Conservation (phyloP, 2,113 vertebrate genomes). For the Phocoena sinus region DNA sequence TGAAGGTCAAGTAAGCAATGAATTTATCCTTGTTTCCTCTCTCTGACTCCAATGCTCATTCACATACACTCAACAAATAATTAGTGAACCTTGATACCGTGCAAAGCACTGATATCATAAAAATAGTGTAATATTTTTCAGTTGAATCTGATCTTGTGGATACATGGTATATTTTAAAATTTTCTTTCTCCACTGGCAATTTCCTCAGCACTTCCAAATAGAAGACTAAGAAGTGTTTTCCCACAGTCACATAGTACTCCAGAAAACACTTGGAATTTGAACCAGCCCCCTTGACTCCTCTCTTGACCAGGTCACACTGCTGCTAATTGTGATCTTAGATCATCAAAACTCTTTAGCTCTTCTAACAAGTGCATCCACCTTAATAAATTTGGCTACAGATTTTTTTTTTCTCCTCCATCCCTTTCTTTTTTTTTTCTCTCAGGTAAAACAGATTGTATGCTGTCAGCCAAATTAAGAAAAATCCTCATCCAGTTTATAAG, state of each 20-base stretch:
- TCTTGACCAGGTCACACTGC: background rate
- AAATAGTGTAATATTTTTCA: background rate
- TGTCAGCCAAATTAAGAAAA: background rate
- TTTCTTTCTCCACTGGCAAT: background rate
- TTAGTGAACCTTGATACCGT: background rate
- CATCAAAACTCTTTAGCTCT: background rate
- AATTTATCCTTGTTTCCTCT: background rate
- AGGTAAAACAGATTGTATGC: background rate
- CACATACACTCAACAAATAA: background rate
- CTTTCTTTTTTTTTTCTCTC: background rate
- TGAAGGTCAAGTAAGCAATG: background rate
- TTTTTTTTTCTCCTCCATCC: background rate
- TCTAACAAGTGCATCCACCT: background rate
- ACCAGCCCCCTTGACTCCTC: background rate
- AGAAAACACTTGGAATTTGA: background rate
- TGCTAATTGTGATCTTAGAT: background rate
- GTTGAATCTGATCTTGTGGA: background rate
- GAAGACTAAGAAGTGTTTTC: background rate
- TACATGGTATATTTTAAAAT: background rate
- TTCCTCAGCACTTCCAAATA: background rate
- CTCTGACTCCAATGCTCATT: background rate
- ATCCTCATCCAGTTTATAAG: background rate
- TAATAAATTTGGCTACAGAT: background rate
- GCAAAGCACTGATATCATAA: background rate
- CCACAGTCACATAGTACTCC: background rate